Conservation (phyloP, 2,797 vertebrate genomes). For the Vespertilio murinus region DNA sequence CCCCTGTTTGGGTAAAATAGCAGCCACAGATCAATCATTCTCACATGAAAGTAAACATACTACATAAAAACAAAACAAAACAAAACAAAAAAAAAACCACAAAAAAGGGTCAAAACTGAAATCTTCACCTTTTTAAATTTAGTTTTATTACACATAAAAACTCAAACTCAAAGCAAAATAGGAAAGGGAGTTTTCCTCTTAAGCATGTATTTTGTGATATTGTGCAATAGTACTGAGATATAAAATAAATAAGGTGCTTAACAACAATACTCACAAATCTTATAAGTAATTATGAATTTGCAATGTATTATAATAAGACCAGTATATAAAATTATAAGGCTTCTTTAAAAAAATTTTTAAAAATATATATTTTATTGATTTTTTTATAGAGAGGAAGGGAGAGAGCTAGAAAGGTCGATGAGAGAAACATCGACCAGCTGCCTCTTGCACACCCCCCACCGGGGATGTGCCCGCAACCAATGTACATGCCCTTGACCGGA, state of each 20-base stretch:
- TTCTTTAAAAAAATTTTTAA: not conserved
- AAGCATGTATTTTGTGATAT: slow-evolving; percentile 51
- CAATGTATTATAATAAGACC: slow-evolving; percentile 60
- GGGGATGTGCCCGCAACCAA: no score
- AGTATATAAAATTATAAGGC: slow-evolving; percentile 64
- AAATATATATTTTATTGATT: no score
- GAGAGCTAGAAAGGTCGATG: no score
- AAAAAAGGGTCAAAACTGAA: slow-evolving; percentile 67
- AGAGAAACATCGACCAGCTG: no score
- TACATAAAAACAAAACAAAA: not conserved
- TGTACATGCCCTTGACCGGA: no score
- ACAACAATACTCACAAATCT: not conserved
- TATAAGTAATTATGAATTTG: slow-evolving; percentile 12
- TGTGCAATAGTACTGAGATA: not conserved
- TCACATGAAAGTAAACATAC: slow-evolving; percentile 69
- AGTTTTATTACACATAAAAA: slow-evolving; percentile 52
- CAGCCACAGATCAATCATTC: slow-evolving; percentile 79
- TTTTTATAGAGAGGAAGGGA: no score
- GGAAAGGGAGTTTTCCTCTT: slow-evolving; percentile 61
- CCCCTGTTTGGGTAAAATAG: slow-evolving; percentile 71
- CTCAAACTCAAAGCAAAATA: slow-evolving; percentile 40
- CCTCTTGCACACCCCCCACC: no score
- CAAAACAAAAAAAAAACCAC: not conserved
- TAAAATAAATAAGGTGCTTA: slow-evolving; percentile 34
- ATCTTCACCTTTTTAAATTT: slow-evolving; percentile 44